Conservation (phyloP, 2,113 vertebrate species). For the Plecotus auritus region DNA sequence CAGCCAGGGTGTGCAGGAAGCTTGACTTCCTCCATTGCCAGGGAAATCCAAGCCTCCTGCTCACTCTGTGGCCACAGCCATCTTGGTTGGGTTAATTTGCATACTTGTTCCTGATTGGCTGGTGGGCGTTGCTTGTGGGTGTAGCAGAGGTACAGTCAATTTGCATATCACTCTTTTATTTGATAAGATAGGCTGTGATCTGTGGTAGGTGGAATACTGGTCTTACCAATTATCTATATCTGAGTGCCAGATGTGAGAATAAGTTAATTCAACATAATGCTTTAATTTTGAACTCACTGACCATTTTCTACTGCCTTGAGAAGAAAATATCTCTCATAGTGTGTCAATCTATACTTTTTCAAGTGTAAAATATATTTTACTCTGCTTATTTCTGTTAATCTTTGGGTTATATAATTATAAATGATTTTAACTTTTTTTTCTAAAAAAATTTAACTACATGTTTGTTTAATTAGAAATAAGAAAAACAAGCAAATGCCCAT, state of each 20-base stretch:
- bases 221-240: neutral
- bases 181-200: neutral
- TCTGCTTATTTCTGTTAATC: neutral
- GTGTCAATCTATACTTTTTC: neutral
- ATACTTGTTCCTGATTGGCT: too few relatives aligned
- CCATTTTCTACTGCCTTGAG: neutral
- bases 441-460: neutral
- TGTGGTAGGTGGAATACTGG: too few relatives aligned
- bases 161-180: too few relatives aligned
- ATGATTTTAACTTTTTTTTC: neutral
- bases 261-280: neutral
- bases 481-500: neutral
- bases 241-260: neutral
- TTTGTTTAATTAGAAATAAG: neutral
- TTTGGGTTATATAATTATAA: neutral
- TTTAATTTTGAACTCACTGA: neutral
- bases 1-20: too few relatives aligned
- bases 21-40: too few relatives aligned
- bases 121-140: too few relatives aligned
- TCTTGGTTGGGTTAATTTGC: too few relatives aligned
- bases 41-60: too few relatives aligned
- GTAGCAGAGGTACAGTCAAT: too few relatives aligned
- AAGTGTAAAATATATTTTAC: neutral
- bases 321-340: neutral
- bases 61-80: too few relatives aligned